Base-by-base conservation (phyloP, 2,797 vertebrate genomes). In the Cyprinella venusta region DNA sequence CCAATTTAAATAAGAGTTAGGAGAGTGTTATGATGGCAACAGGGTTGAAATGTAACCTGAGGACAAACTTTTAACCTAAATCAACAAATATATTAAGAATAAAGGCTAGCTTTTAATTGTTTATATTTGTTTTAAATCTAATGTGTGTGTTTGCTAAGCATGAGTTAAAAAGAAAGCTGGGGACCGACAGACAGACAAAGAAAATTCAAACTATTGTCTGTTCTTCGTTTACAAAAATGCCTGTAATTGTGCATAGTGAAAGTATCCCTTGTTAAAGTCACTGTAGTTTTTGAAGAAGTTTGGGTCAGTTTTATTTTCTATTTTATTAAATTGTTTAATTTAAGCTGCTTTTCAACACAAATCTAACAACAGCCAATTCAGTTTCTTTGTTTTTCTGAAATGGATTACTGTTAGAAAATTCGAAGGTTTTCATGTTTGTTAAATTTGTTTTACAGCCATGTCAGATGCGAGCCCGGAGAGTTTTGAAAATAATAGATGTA, bases 401-500 rank as follows among this genome's bases (percentile, higher is more conserved):
- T 56, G 4, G 40, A 45, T 54, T 68, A 38, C 64, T 12, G 9
- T 52, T 40, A 8, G 38, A 36, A 6, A 10, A 38, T 10, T 2
- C 13, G 0, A 40, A 26, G n/a, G n/a, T 45, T 45, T 45, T 67
- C 40, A 82, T 64, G 21, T 40, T 19, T 65, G 30, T 52, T 52
- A 65, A 10, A 40, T 54, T 26, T 75, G 9, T 75, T 82, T 67
- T 75, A 52, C 71, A 82, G 80, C 56, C 8, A 5, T 26, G n/a
- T 65, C 45, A 3, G 70, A 75, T 42, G 48, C 7, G 4, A 82
- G 71, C 65, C 59, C n/a, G 13, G 61, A 12, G 33, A 75, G 74
- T 68, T 59, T 61, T 40, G 50, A 76, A 36, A 77, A 68, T 33
- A 69, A 69, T 45, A 38, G 7, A 48, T 83, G 74, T 48, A 76